Base-by-base conservation (phyloP, 2,797 vertebrate genomes). In the Gadopsis bispinosus region DNA sequence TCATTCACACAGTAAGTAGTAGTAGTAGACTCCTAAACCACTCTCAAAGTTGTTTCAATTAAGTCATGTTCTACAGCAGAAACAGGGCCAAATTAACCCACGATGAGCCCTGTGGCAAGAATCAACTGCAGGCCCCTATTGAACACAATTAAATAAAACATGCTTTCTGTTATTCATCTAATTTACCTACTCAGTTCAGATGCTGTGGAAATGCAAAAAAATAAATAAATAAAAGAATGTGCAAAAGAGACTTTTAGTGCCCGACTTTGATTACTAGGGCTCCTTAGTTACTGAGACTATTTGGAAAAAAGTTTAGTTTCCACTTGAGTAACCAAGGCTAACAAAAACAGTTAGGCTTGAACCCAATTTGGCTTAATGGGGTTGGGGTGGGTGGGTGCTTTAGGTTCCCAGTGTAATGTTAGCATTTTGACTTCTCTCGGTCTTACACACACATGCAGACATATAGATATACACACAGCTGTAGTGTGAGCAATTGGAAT, bases 401-500 rank as follows among this genome's bases (percentile, higher is more conserved):
- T 64, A 80, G 56, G 65, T 69, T 81, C 50, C 26, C 9, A 9
- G 53, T 62, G 62, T 37, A 54, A 84, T 75, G 59, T 68, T 73
- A 41, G 66, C 22, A 79, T 77, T 73, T 68, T 79, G 63, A 85
- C 69, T 72, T 74, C 14, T 67, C 54, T 69, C 43, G 54, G 39
- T 67, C 76, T 67, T 41, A 41, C 66, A 73, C 51, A 31, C 47
- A 69, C 69, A 63, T 50, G 35, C 35, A 37, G 31, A 70, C 69
- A 77, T 47, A 73, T 71, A 79, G 17, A 83, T 17, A 71, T 69
- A 81, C 78, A 84, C 77, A 66, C 85, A 91, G 85, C 87, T 92
- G 79, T 75, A 89, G 81, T 56, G 84, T 88, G 91, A 93, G 92
- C 90, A 83, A 94, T 91, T 91, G 90, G 90, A 90, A 87, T 89